A percentile compares a stretch with the other conserved stretches of the same genome.
These are phyloP conservation scores for Harpalus rufipes DNA, from an alignment of 2,888 invertebrate genomes.

Conservation along the genomic window DNA sequence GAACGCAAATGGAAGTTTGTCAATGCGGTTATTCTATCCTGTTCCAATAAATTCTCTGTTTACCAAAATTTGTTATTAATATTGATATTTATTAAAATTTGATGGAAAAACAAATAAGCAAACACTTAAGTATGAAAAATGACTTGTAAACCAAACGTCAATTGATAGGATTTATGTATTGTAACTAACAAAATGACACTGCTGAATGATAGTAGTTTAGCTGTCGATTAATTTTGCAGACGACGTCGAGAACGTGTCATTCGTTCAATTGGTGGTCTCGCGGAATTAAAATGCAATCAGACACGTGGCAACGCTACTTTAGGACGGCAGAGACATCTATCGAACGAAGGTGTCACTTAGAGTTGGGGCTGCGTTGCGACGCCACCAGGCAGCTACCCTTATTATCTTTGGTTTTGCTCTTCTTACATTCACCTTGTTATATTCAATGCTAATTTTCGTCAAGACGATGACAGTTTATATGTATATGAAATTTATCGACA, in stretches of 20 bases:
- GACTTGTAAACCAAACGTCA: conserved; percentile 39
- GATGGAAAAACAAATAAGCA: conserved; percentile 31
- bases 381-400: conserved; percentile 53
- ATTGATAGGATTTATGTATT: conserved; percentile 60
- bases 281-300: conserved; percentile 66
- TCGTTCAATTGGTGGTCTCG: conserved; percentile 40
- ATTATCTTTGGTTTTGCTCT: conserved; percentile 59
- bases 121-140: conserved; percentile 49
- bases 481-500: neutral
- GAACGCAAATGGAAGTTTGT: conserved; percentile 44
- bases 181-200: conserved; percentile 49
- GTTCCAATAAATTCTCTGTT: neutral
- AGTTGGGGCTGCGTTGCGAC: conserved; percentile 33
- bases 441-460: conserved; percentile 61
- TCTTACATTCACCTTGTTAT: conserved; percentile 59
- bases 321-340: conserved; percentile 61
- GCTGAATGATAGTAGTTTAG: conserved; percentile 63
- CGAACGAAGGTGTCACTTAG: conserved; percentile 63
- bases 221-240: conserved; percentile 58
- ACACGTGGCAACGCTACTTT: conserved; percentile 44
- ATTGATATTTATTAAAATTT: conserved; percentile 26
- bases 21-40: conserved; percentile 1
- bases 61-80: neutral
- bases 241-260: conserved; percentile 34
- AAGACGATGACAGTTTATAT: conserved; percentile 10